phyloP scores from a whole-genome alignment of 2,113 vertebrate genomes.

The Chionodraco myersi region DNA sequence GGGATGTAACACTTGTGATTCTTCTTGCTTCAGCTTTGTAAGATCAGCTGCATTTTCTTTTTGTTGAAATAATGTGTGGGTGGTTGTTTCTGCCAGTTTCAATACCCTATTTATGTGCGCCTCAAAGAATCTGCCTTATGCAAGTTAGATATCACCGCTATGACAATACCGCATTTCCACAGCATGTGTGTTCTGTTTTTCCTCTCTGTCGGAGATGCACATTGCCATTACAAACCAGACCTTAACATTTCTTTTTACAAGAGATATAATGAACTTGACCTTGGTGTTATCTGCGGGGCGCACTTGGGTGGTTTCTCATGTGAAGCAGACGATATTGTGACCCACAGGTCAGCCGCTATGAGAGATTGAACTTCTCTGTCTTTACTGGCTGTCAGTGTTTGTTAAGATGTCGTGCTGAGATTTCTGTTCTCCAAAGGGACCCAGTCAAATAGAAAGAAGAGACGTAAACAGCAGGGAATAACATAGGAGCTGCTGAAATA shows the following conservation, averaged over 20 bases:
- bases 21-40: background rate
- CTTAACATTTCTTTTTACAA: slow-evolving; percentile 55
- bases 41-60: background rate
- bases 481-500: slow-evolving; percentile 11
- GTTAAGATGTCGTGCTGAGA: slow-evolving; percentile 50
- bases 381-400: slow-evolving; percentile 40
- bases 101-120: background rate
- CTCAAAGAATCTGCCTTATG: background rate
- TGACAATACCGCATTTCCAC: slow-evolving; percentile 9
- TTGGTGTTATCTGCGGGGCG: slow-evolving; percentile 33
- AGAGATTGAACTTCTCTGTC: slow-evolving; percentile 57
- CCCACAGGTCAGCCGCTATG: slow-evolving; percentile 42
- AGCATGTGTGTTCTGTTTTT: background rate
- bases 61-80: slow-evolving; percentile 1
- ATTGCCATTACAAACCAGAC: slow-evolving; percentile 32
- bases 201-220: background rate
- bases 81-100: slow-evolving; percentile 36
- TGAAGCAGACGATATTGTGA: slow-evolving; percentile 43
- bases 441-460: slow-evolving; percentile 32
- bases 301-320: slow-evolving; percentile 53
- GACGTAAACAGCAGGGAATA: slow-evolving; percentile 32
- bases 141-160: slow-evolving; percentile 9
- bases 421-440: slow-evolving; percentile 52
- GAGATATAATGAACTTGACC: slow-evolving; percentile 48
- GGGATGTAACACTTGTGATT: background rate